A percentile compares a stretch with the other conserved stretches of the same genome.
Evolutionary conservation across 1,140 invertebrate species (phyloP).

Genomic region (Trichomalopsis sarcophagae): DNA sequence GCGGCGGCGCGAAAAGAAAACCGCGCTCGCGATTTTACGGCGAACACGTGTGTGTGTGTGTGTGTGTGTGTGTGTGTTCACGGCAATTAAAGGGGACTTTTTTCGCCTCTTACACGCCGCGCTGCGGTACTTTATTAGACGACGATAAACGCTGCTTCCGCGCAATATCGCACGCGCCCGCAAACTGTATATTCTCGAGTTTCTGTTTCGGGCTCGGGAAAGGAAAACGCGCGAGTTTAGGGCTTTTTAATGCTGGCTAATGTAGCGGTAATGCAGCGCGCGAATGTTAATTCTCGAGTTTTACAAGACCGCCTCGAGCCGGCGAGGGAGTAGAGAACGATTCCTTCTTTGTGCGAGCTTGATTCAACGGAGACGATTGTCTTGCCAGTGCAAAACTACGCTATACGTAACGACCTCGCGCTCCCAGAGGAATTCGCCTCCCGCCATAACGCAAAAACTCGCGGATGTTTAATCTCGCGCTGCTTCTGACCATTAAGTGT

Average conservation of each 20-base stretch:
- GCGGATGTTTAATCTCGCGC: not conserved
- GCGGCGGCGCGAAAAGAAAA: not conserved
- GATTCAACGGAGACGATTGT: too few species aligned
- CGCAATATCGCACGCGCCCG: slow-evolving; percentile 11
- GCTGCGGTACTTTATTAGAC: slow-evolving; percentile 25
- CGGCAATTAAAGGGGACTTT: slow-evolving; percentile 26
- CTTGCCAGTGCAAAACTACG: too few species aligned
- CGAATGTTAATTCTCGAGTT: not conserved
- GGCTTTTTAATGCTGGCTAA: not conserved
- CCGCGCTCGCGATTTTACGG: slow-evolving; percentile 16
- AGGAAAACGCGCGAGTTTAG: not conserved
- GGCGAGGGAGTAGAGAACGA: too few species aligned
- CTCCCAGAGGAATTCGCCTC: too few species aligned
- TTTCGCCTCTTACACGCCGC: not conserved
- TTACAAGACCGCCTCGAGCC: not conserved
- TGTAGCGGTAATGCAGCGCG: slow-evolving; percentile 8
- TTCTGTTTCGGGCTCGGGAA: not conserved
- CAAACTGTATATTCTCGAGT: not conserved
- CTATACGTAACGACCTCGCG: too few species aligned
- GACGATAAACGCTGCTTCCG: slow-evolving; percentile 15
- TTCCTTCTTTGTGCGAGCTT: not conserved
- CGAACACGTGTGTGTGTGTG: not conserved
- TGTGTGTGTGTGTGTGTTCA: not conserved
- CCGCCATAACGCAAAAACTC: too few species aligned
- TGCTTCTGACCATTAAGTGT: not conserved